A percentile compares a stretch with the other conserved stretches of the same genome.
phyloP scores from a whole-genome alignment of 2,888 invertebrate species.

The Helicoverpa assulta region DNA sequence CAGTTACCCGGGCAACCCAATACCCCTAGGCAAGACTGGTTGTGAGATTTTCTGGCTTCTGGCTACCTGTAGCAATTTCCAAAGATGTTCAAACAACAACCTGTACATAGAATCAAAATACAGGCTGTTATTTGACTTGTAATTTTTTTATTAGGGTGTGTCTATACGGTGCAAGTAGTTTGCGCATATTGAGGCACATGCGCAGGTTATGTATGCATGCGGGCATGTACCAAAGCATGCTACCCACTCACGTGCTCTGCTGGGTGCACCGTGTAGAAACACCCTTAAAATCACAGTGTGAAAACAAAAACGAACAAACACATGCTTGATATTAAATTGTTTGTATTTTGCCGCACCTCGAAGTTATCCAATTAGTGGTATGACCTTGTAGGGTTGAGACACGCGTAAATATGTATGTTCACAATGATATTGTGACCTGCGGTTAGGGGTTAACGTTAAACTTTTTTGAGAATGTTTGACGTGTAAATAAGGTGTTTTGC shows the following conservation, averaged over 20 bases:
- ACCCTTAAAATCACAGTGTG: slow-evolving; percentile 2
- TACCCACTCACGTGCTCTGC: too few relatives aligned
- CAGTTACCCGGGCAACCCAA: too few relatives aligned
- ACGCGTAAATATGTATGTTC: slow-evolving; percentile 36
- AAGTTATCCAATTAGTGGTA: slow-evolving; percentile 54
- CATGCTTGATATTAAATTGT: slow-evolving; percentile 38
- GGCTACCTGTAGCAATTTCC: too few relatives aligned
- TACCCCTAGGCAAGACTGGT: too few relatives aligned
- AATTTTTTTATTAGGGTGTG: not conserved
- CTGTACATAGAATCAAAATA: not conserved
- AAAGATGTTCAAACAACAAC: too few relatives aligned
- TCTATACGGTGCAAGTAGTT: too few relatives aligned
- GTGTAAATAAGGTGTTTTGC: not conserved
- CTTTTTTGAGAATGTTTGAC: not conserved
- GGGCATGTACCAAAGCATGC: too few relatives aligned
- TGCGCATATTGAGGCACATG: too few relatives aligned
- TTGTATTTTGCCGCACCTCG: slow-evolving; percentile 37
- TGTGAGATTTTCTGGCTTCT: too few relatives aligned
- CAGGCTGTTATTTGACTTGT: not conserved
- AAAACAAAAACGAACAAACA: slow-evolving; percentile 17
- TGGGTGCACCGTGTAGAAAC: too few relatives aligned
- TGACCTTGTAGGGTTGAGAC: slow-evolving; percentile 41
- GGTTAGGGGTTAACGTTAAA: slow-evolving; percentile 3
- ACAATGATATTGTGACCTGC: slow-evolving; percentile 1
- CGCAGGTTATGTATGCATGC: too few relatives aligned